Conservation (phyloP, 2,888 invertebrate species). For the Trissolcus brochymenae region DNA sequence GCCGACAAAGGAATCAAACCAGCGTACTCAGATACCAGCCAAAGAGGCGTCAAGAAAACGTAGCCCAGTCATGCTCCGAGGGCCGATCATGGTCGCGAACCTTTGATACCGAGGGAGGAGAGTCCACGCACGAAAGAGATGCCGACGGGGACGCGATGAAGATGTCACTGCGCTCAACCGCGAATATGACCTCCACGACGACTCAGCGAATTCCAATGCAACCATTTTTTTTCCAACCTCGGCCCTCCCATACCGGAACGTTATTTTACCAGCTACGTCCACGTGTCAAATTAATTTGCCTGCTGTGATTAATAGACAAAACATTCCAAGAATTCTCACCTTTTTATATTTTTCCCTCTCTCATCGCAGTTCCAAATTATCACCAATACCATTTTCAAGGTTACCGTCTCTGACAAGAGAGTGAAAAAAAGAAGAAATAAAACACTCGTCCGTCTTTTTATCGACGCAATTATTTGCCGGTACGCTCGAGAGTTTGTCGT, state of each 20-base stretch:
- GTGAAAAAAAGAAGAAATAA: neutral
- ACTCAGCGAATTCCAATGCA: conserved; percentile 69
- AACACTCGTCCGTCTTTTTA: conserved; percentile 28
- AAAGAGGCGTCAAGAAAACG: conserved; percentile 56
- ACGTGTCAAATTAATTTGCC: conserved; percentile 50
- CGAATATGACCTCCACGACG: conserved; percentile 63
- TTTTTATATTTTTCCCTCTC: neutral
- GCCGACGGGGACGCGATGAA: conserved; percentile 59
- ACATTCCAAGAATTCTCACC: conserved; percentile 19
- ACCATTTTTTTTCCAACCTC: conserved; percentile 42
- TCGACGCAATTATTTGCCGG: conserved; percentile 35
- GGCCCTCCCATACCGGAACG: conserved; percentile 50
- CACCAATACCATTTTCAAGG: neutral
- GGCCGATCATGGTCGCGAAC: conserved; percentile 28
- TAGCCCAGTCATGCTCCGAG: conserved; percentile 54
- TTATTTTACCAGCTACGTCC: conserved; percentile 38
- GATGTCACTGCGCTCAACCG: conserved; percentile 66
- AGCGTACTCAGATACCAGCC: conserved; percentile 43
- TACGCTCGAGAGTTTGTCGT: conserved; percentile 43
- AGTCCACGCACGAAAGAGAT: conserved; percentile 43
- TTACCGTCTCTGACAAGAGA: no score
- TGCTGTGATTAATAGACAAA: conserved; percentile 35
- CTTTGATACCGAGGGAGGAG: conserved; percentile 13
- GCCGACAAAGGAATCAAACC: conserved; percentile 61
- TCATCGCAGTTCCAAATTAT: no score